phyloP scores from a whole-genome alignment of 1,140 invertebrate species.

The Drosophila sp. region DNA sequence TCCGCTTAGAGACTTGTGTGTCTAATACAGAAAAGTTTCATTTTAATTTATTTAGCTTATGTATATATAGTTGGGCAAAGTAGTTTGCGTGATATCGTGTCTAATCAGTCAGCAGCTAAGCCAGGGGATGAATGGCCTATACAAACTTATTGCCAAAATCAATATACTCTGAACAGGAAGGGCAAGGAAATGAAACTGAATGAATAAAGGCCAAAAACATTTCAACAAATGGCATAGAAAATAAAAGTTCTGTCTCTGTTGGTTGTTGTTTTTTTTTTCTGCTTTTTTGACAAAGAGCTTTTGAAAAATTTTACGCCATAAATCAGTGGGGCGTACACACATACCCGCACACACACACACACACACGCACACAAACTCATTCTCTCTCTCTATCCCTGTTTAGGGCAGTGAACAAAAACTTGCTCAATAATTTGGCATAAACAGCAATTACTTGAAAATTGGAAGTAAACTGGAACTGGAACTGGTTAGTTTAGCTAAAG shows the following conservation, averaged over 20 bases:
- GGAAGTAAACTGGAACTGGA: conserved; percentile 41
- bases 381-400: not conserved
- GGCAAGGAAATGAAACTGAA: not conserved
- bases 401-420: conserved; percentile 34
- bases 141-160: not conserved
- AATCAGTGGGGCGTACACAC: conserved; percentile 61
- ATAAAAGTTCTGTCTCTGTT: conserved; percentile 40
- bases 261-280: conserved; percentile 23
- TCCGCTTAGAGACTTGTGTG: no score
- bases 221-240: conserved; percentile 49
- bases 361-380: not conserved
- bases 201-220: conserved; percentile 23
- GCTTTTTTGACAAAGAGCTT: conserved; percentile 65
- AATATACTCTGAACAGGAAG: not conserved
- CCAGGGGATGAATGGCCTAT: not conserved
- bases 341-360: conserved; percentile 21
- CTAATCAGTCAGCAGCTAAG: not conserved
- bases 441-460: conserved; percentile 71
- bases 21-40: no score
- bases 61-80: no score
- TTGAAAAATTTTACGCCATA: conserved; percentile 64
- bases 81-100: no score
- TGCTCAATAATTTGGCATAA: conserved; percentile 69
- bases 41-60: no score
- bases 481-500: conserved; percentile 45